Evolutionary conservation across 35 echinoderm and acorn worm species (phyloP), one percentile per base, ranked within the genome.

Genomic region (Ptychodera flava): DNA sequence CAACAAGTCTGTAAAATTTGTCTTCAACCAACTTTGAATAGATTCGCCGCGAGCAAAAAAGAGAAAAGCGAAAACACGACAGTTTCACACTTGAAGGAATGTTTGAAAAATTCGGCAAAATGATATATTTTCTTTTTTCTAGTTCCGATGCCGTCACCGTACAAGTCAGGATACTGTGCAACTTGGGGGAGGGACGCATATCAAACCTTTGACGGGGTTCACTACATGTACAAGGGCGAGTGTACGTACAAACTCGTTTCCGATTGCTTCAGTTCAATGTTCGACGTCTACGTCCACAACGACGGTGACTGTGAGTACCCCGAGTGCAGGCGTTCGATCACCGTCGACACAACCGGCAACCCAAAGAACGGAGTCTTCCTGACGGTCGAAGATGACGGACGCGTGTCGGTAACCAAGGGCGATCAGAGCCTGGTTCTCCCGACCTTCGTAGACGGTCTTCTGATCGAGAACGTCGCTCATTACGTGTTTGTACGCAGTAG

Each of bases 401-500:
- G 36, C 15, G 30, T 81, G 22, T 83, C 83, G 15, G 34, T 37
- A 6, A 79, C 85, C 34, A 53, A 81, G 53, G 34, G 79, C 27
- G 35, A 30, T 28, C 35, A 78, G 35, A n/a, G n/a, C n/a, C 84
- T 82, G 16, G 82, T 36, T 22, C 83, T 93, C 16, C 91, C 91
- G 2, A 90, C 88, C 0, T 38, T 64, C 29, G 38, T 82, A 35
- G 83, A 89, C 78, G 91, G 91, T 32, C 78, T 93, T 31, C 84
- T 93, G 1, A 76, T 93, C 1, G 91, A 93, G 79, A 78, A 78
- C 75, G 38, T 93, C 36, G 83, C 82, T n/a, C 31, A 90, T 16
- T 83, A 87, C 82, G 90, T 90, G 35, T 30, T 96, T 14, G 94
- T 89, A 15, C 89, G 82, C 1, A 93, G 91, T 78, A 88, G 91